Conservation (phyloP, 2,888 invertebrate genomes). For the Lepidonotus clava region DNA sequence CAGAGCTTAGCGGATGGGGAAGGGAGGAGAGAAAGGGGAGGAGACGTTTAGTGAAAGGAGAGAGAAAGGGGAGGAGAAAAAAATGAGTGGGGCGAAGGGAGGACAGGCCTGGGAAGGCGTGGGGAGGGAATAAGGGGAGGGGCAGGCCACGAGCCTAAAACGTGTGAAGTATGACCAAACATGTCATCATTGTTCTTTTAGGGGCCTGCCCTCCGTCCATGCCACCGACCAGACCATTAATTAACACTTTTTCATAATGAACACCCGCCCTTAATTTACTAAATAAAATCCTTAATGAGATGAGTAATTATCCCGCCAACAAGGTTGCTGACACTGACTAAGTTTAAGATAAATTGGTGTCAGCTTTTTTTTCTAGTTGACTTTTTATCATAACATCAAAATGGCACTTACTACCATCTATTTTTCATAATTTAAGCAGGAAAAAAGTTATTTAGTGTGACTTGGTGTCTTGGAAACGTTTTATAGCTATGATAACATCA, state of each 20-base stretch:
- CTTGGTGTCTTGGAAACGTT: no score
- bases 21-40: slow-evolving; percentile 1
- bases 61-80: slow-evolving; percentile 10
- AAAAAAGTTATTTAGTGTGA: no score
- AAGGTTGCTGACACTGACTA: neutral
- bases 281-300: neutral
- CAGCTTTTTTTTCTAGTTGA: neutral
- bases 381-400: slow-evolving; percentile 3
- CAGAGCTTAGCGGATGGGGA: neutral
- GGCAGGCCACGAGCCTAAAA: neutral
- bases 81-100: no score
- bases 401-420: no score
- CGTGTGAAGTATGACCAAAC: slow-evolving; percentile 16
- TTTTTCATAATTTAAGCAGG: no score
- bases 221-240: neutral
- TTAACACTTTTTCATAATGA: neutral
- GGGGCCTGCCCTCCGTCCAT: neutral
- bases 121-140: neutral
- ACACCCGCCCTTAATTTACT: neutral
- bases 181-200: slow-evolving; percentile 33
- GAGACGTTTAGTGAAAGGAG: no score
- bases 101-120: no score
- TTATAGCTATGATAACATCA: no score
- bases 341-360: neutral
- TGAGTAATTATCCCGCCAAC: neutral